Evolutionary conservation across 2,888 invertebrate genomes (phyloP).

Genomic region (Xanthia icteritia): DNA sequence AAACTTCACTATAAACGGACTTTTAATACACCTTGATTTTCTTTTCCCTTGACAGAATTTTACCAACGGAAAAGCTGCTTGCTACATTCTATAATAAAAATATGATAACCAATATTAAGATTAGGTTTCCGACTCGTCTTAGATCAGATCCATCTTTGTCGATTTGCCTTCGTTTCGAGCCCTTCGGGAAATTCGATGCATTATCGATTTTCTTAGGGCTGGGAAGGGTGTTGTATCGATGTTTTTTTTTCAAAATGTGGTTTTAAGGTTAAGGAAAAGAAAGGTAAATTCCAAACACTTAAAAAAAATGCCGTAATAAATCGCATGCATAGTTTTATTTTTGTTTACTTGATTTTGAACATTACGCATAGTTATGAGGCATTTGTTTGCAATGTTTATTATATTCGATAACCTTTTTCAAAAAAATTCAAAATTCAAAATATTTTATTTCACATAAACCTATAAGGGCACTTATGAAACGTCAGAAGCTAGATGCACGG

Average conservation of each 20-base stretch:
- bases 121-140: constrained; percentile 66
- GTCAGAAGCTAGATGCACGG: too few species aligned
- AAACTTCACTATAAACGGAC: not conserved
- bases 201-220: constrained; percentile 69
- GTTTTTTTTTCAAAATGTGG: not conserved
- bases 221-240: constrained; percentile 29
- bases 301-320: too few species aligned
- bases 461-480: too few species aligned
- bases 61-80: constrained; percentile 7
- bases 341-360: too few species aligned
- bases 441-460: too few species aligned
- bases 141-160: constrained; percentile 74
- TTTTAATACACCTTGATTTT: constrained; percentile 32
- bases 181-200: constrained; percentile 82
- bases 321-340: too few species aligned
- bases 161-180: constrained; percentile 70
- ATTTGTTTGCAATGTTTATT: too few species aligned
- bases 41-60: constrained; percentile 5
- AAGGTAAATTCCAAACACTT: not conserved
- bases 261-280: not conserved
- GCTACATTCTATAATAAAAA: constrained; percentile 45
- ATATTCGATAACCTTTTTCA: too few species aligned
- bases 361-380: too few species aligned
- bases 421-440: too few species aligned
- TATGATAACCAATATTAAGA: constrained; percentile 62